These are phyloP conservation scores for Mixornis gularis DNA, from an alignment of 2,113 vertebrate genomes.

Conservation along the genomic window DNA sequence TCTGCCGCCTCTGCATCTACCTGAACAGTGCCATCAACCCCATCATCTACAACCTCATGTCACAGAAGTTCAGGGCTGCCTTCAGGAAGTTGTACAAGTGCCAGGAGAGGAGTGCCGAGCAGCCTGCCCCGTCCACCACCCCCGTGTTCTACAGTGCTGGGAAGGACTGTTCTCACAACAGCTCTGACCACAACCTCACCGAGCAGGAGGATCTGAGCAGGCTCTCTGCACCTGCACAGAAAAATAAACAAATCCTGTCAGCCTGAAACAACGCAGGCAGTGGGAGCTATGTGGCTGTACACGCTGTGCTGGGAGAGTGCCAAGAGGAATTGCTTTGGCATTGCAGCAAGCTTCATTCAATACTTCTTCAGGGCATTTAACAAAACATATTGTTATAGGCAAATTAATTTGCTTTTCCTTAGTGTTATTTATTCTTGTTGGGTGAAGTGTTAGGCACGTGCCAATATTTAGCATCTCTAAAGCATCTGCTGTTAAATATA, in stretches of 20 bases:
- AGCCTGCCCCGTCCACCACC: not conserved
- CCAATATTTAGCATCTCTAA: not conserved
- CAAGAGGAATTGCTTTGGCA: not conserved
- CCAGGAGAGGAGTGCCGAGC: slow-evolving; percentile 34
- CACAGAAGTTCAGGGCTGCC: slow-evolving; percentile 81
- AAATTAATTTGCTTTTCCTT: slow-evolving; percentile 6
- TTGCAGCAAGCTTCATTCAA: not conserved
- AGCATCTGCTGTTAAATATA: not conserved
- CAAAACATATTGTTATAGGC: not conserved
- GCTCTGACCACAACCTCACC: slow-evolving; percentile 52
- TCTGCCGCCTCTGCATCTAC: slow-evolving; percentile 84
- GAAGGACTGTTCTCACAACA: slow-evolving; percentile 71
- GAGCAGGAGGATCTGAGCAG: slow-evolving; percentile 68
- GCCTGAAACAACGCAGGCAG: not conserved
- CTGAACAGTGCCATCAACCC: slow-evolving; percentile 85
- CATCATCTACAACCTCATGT: slow-evolving; percentile 86
- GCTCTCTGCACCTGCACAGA: not conserved
- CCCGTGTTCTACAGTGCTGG: slow-evolving; percentile 72
- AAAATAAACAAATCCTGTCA: slow-evolving; percentile 19
- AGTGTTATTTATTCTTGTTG: not conserved
- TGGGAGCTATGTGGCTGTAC: not conserved
- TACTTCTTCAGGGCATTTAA: not conserved
- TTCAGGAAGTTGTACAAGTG: slow-evolving; percentile 78
- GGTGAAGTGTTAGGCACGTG: not conserved
- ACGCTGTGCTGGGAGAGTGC: not conserved